Evolutionary conservation across 2,113 vertebrate species (phyloP).

Genomic region (Pituophis catenifer): DNA sequence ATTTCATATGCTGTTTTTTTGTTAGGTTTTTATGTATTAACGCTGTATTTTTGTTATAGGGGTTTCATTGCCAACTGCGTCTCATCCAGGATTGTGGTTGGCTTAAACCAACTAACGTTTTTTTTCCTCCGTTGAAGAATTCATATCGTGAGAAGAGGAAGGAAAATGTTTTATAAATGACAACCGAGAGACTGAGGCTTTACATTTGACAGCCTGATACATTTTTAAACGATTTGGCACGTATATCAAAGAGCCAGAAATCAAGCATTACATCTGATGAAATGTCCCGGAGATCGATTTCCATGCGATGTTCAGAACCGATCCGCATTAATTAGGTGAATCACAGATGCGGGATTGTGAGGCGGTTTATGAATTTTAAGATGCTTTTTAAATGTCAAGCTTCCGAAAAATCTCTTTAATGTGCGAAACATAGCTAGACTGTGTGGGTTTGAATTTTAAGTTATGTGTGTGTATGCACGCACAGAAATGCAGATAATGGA

Average conservation of each 20-base stretch:
- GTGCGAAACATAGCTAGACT: background rate
- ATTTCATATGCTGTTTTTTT: too few species aligned
- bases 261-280: background rate
- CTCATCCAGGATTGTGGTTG: background rate
- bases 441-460: background rate
- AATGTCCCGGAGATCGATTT: background rate
- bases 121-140: background rate
- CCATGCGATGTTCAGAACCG: background rate
- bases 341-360: background rate
- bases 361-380: background rate
- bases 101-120: background rate
- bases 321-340: constrained; percentile 12
- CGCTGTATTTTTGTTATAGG: too few species aligned
- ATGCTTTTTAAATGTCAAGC: background rate
- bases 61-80: background rate
- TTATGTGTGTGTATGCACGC: background rate
- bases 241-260: background rate
- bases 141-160: background rate
- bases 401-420: background rate
- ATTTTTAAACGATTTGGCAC: background rate
- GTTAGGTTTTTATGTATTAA: too few species aligned
- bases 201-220: background rate
- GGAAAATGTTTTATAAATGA: background rate
- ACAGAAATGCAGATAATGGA: background rate
- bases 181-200: background rate